phyloP scores from a whole-genome alignment of 2,113 vertebrate species.

The Stercorarius parasiticus region DNA sequence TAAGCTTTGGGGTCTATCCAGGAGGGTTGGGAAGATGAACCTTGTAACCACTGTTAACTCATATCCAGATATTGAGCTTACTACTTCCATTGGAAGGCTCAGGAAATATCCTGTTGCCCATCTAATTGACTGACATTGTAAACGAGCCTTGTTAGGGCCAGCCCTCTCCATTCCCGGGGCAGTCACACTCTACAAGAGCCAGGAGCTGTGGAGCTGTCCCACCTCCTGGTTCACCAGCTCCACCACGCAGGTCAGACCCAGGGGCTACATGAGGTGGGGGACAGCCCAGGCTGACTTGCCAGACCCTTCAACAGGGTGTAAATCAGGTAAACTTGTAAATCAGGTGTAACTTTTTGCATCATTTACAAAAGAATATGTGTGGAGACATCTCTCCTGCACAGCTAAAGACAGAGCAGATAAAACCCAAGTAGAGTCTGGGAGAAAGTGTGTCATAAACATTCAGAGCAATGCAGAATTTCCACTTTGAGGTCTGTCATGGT shows the following conservation, averaged over 20 bases:
- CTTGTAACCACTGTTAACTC: not conserved
- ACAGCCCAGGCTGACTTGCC: not conserved
- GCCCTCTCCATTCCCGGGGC: not conserved
- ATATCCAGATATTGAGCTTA: not conserved
- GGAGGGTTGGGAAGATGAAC: not conserved
- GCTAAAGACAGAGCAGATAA: not conserved
- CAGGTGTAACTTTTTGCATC: not conserved
- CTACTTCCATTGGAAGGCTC: not conserved
- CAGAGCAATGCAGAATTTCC: not conserved
- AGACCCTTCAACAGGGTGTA: not conserved
- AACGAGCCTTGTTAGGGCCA: not conserved
- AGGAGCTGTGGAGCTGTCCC: not conserved
- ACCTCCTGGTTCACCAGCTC: not conserved
- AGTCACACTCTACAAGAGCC: not conserved
- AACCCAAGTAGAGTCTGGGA: not conserved
- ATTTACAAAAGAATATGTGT: not conserved
- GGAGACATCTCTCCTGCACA: not conserved
- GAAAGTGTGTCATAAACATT: not conserved
- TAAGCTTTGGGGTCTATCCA: not conserved
- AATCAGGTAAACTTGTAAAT: not conserved
- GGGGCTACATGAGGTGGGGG: not conserved
- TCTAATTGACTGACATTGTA: not conserved
- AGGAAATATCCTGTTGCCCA: not conserved
- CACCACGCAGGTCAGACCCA: not conserved
- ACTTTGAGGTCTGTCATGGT: fast-evolving